phyloP scores from a whole-genome alignment of 1,140 invertebrate species.

The Pogonognathellus flavescens region DNA sequence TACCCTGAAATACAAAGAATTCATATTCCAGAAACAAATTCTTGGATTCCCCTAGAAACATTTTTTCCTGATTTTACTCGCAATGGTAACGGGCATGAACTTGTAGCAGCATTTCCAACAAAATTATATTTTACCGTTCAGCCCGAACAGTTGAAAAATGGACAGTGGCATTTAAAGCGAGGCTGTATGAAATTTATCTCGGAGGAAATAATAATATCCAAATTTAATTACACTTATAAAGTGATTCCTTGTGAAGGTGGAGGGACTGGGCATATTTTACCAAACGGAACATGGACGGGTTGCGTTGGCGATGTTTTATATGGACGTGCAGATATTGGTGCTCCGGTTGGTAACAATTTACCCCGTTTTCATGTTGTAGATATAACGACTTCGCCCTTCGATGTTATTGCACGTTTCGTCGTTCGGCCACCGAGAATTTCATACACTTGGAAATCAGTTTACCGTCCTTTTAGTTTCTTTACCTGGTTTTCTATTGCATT shows the following conservation, averaged over 20 bases:
- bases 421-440: neutral
- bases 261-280: conserved; percentile 24
- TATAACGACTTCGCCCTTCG: neutral
- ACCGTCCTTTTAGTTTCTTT: neutral
- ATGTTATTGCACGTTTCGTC: neutral
- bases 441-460: conserved; percentile 38
- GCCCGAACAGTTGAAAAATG: neutral
- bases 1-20: too few relatives aligned
- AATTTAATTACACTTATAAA: conserved; percentile 17
- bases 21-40: too few relatives aligned
- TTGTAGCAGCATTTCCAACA: neutral
- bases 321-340: conserved; percentile 25
- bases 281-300: conserved; percentile 48
- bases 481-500: neutral
- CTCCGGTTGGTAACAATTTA: neutral
- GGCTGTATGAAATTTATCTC: conserved; percentile 22
- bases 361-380: neutral
- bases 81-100: neutral
- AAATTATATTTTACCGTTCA: neutral
- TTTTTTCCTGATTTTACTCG: conserved; percentile 29
- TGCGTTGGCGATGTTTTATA: conserved; percentile 24
- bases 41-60: too few relatives aligned
- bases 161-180: neutral
- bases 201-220: neutral
- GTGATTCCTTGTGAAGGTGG: conserved; percentile 19